Evolutionary conservation across 1,140 invertebrate species (phyloP), one percentile per base, ranked within the genome.

Genomic region (Drosophila kepulauana): DNA sequence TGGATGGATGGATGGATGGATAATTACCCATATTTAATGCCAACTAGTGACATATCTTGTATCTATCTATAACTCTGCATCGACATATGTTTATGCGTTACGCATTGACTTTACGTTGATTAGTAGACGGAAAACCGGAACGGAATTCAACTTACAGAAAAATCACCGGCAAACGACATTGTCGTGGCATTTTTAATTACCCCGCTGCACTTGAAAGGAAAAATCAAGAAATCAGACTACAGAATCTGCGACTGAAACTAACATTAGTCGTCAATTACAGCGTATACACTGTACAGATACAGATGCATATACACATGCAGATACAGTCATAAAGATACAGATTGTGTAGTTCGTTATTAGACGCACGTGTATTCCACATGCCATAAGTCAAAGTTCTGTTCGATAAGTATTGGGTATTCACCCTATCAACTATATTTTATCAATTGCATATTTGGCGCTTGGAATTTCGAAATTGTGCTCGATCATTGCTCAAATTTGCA

Each of bases 41-140:
- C 48, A 52, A 5, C 6, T 10, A 38, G 35, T 25, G 20, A 25
- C 20, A 25, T 25, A 7, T 11, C 38, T 7, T 28, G 16, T 30
- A 41, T 30, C 3, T n/a, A 52, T 52, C 20, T 52, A 7, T 49
- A 30, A 11, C 3, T 30, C 3, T 33, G 28, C 5, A 7, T 13
- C 35, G 35, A 8, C 35, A 38, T 1, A 38, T 38, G 35, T 38
- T 43, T 38, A 38, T 65, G 49, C 63, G 63, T 54, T 11, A 54
- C 49, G 35, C 35, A 38, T 10, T 28, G 15, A 20, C 57, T 35
- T 11, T 25, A 28, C 30, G 30, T 13, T 35, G 51, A 54, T 35
- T 48, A 30, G 25, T 48, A 20, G 25, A 30, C 33, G 20, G 46
- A 16, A 73, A 74, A 69, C 65, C 71, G 71, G 65, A 68, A 70